phyloP scores from a whole-genome alignment of 1,140 invertebrate genomes.

The Calephelis virginiensis region DNA sequence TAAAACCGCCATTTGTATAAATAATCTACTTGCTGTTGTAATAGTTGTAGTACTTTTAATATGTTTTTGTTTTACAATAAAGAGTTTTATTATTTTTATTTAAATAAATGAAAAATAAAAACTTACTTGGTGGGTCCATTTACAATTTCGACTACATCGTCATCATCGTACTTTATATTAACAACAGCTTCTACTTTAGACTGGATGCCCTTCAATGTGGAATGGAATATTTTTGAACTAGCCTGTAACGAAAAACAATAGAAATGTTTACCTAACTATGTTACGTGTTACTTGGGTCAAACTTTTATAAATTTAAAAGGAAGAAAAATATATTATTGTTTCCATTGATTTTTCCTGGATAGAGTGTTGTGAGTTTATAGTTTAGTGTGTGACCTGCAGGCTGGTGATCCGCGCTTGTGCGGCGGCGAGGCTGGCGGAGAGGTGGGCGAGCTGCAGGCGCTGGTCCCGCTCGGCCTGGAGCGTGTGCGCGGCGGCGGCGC shows the following conservation, averaged over 20 bases:
- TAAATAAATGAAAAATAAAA: neutral
- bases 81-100: no score
- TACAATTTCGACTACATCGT: slow-evolving; percentile 66
- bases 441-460: slow-evolving; percentile 52
- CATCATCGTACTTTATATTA: slow-evolving; percentile 72
- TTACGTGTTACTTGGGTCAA: no score
- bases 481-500: slow-evolving; percentile 50
- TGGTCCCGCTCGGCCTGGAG: slow-evolving; percentile 51
- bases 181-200: slow-evolving; percentile 69
- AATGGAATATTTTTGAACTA: slow-evolving; percentile 72
- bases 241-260: slow-evolving; percentile 45
- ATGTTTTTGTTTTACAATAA: no score
- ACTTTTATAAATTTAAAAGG: no score
- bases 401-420: slow-evolving; percentile 51
- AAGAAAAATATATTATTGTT: no score
- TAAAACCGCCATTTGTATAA: no score
- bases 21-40: no score
- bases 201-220: slow-evolving; percentile 67
- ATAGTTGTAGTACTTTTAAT: no score
- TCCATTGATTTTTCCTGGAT: no score
- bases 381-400: no score
- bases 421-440: slow-evolving; percentile 42
- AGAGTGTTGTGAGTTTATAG: no score
- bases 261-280: neutral
- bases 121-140: slow-evolving; percentile 67